Evolutionary conservation across 1,140 invertebrate genomes (phyloP).

Genomic region (Drosophila virilis): DNA sequence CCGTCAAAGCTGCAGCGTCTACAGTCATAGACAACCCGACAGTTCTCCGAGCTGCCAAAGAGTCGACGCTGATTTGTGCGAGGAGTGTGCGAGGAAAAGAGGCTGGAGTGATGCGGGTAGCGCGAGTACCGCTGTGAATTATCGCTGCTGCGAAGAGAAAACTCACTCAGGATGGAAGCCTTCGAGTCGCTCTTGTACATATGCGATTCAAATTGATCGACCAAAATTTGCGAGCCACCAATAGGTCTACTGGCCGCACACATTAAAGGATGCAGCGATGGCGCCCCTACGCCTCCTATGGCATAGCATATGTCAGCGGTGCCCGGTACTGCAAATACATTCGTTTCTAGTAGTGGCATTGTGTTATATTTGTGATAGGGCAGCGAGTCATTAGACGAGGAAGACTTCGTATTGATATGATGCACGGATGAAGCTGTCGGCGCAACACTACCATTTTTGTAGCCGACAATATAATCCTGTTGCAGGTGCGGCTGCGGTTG

Average conservation of each 20-base stretch:
- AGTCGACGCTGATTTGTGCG: constrained; percentile 65
- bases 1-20: constrained; percentile 80
- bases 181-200: constrained; percentile 83
- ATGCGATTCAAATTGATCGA: constrained; percentile 72
- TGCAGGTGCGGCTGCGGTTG: constrained; percentile 47
- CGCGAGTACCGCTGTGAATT: constrained; percentile 74
- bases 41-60: constrained; percentile 83
- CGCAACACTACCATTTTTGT: constrained; percentile 52
- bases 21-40: constrained; percentile 79
- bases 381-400: constrained; percentile 82
- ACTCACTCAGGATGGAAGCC: constrained; percentile 80
- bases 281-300: constrained; percentile 33
- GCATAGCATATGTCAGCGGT: constrained; percentile 66
- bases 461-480: constrained; percentile 63
- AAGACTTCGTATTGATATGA: constrained; percentile 80
- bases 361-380: constrained; percentile 80
- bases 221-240: constrained; percentile 77
- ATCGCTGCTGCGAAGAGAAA: constrained; percentile 79
- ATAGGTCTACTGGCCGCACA: constrained; percentile 76
- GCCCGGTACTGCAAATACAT: constrained; percentile 52
- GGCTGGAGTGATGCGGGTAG: constrained; percentile 61
- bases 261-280: constrained; percentile 68
- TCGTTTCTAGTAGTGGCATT: constrained; percentile 68
- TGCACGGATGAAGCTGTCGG: constrained; percentile 45
- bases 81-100: constrained; percentile 59